Percentiles rank a stretch among this genome's conserved stretches.
These are phyloP conservation scores for Andrena minutula DNA, from an alignment of 2,888 invertebrate genomes.

Conservation along the genomic window DNA sequence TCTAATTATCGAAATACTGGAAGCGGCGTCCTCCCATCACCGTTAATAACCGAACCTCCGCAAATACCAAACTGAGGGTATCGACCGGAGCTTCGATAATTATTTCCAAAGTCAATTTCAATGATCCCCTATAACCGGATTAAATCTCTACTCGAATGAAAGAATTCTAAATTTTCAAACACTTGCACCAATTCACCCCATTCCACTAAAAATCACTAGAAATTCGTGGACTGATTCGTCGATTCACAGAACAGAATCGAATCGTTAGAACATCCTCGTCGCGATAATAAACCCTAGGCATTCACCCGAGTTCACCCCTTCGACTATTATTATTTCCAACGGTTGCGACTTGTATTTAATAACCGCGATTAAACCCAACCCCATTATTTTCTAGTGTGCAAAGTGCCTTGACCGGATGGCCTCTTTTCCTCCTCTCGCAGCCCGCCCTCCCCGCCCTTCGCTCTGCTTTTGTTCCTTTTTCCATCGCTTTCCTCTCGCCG, in stretches of 20 bases:
- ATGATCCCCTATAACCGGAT: too few relatives aligned
- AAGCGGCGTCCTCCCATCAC: not conserved
- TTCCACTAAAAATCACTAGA: too few relatives aligned
- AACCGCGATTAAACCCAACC: constrained; percentile 48
- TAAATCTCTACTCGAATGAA: too few relatives aligned
- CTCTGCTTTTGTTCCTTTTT: not conserved
- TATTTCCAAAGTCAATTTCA: not conserved
- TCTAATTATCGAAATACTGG: constrained; percentile 26
- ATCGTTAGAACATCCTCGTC: not conserved
- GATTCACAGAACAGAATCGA: too few relatives aligned
- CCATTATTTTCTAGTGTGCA: constrained; percentile 50
- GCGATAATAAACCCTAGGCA: not conserved
- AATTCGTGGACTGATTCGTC: too few relatives aligned
- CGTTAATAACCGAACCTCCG: not conserved
- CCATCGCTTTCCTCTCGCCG: not conserved
- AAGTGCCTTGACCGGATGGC: constrained; percentile 55
- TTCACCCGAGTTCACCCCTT: not conserved
- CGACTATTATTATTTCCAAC: constrained; percentile 9
- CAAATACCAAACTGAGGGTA: not conserved
- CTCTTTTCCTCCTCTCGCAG: constrained; percentile 32
- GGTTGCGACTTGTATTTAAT: constrained; percentile 39
- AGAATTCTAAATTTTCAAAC: too few relatives aligned
- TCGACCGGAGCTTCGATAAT: not conserved
- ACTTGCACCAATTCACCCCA: too few relatives aligned
- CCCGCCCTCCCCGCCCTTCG: not conserved